Base-by-base conservation (phyloP, 2,797 vertebrate genomes). In the Notolepis coatsorum region DNA sequence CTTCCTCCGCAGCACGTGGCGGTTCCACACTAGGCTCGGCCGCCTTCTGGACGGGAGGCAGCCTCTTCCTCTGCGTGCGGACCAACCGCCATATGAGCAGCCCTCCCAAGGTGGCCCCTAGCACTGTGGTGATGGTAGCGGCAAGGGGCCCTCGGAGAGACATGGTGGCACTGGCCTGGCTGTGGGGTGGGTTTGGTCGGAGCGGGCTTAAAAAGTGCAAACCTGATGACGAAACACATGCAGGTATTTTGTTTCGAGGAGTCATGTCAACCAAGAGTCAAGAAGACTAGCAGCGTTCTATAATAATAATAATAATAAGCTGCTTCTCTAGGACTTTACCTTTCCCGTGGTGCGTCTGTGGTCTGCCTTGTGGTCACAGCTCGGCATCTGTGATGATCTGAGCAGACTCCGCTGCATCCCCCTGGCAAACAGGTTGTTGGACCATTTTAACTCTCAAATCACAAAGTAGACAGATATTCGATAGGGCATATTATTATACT, bases 81-180 rank as follows among this genome's bases (percentile, higher is more conserved):
- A 93, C 65, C 7, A 91, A 87, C 46, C 87, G 92, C 97, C 97
- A 99, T 45, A 96, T 55, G 61, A 96, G 79, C 65, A 99, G 89
- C 2, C 95, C 96, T 2, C 96, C 96, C 2, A 96, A 31, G 0
- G 93, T 90, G 13, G 94, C 88, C 17, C 96, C 95, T 27, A 99
- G 77, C 5, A 98, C 76, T 2, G 96, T 91, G 0, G 89, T 94
- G 50, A 97, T 71, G 50, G 94, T 90, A 20, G 93, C 85, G 0
- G 93, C 90, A 38, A 96, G 49, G 10, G 89, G 82, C 28, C 91
- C 90, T 61, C 92, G 94, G 61, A 79, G 93, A 86, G 93, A 90
- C 97, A 99, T 99, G 70, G 5, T 48, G 53, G 53, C 10, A 25
- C 31, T 49, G 33, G 10, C 71, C 5, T 48, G 53, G 53, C 10